Base-by-base conservation (phyloP, 2,113 vertebrate species). In the Pomatostomus ruficeps region DNA sequence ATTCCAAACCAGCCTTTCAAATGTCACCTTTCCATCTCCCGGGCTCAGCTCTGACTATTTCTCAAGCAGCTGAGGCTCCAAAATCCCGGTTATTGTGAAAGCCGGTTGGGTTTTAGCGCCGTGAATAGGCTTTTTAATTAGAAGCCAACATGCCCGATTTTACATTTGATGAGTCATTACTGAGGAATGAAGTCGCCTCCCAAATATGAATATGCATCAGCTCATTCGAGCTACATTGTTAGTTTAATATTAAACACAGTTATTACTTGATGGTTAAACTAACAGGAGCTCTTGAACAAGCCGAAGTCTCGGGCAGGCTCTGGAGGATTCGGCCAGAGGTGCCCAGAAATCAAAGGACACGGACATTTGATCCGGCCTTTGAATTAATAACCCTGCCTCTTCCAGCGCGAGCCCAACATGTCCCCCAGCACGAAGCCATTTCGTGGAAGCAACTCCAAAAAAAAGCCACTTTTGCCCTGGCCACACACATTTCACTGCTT, bases 101-200 rank as follows among this genome's bases (percentile, higher is more conserved):
- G 76, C 17, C 91, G 33, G 92, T 36, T 61, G 22, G 81, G 82
- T 43, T 72, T 71, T 35, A 81, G 86, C 24, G 11, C 57, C 4
- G 63, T 54, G 84, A 96, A 67, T 9, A 93, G 89, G 35, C 74
- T 95, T 94, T 92, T 83, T 88, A 94, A 97, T 93, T 85, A 96
- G 93, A 95, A 95, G 90, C 94, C 28, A 95, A 85, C 92, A 77
- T 95, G 95, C 88, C 88, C 40, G 89, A 96, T 95, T 96, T 91
- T 96, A 96, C 81, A 96, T 96, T 88, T 96, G 95, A 95, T 97
- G 97, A 97, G 96, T 97, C 95, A 97, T 43, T 89, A 88, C 88
- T 40, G 75, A 95, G 93, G 96, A 95, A 97, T 55, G 95, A 96
- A 97, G 96, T 87, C 68, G 85, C 96, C 96, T 97, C 96, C 96